phyloP scores from a whole-genome alignment of 2,888 invertebrate genomes.

The Coleophora deauratella region DNA sequence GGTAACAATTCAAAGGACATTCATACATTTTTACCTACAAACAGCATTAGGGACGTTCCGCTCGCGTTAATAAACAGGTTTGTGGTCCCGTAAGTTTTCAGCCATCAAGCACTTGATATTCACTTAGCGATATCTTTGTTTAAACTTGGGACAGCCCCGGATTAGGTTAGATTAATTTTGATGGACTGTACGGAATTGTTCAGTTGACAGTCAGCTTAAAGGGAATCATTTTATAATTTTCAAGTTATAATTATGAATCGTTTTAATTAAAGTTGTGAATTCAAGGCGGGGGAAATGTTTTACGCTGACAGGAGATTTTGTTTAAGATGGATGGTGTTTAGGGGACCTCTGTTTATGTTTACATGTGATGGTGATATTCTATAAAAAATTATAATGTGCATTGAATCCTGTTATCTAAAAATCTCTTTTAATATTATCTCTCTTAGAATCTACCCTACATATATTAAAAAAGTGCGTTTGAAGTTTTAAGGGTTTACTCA shows the following conservation, averaged over 20 bases:
- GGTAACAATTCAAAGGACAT: too few species aligned
- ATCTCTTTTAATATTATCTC: too few species aligned
- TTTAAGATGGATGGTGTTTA: slow-evolving; percentile 32
- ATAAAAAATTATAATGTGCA: too few species aligned
- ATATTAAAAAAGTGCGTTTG: too few species aligned
- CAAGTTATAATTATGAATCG: slow-evolving; percentile 51
- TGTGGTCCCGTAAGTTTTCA: slow-evolving; percentile 21
- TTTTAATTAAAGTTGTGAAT: slow-evolving; percentile 63
- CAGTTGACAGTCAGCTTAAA: slow-evolving; percentile 60
- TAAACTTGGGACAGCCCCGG: slow-evolving; percentile 59
- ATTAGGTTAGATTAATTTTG: slow-evolving; percentile 72
- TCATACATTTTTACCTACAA: too few species aligned
- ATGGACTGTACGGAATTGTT: slow-evolving; percentile 68
- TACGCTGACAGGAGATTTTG: slow-evolving; percentile 39
- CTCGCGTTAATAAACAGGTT: too few species aligned
- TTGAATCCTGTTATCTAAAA: too few species aligned
- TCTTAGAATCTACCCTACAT: too few species aligned
- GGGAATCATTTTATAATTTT: slow-evolving; percentile 63
- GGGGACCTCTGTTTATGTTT: slow-evolving; percentile 15
- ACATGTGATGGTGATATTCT: too few species aligned
- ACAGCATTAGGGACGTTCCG: too few species aligned
- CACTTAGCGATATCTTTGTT: slow-evolving; percentile 67
- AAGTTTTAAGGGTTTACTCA: too few species aligned
- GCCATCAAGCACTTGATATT: slow-evolving; percentile 39
- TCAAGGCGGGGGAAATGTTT: slow-evolving; percentile 39